These are phyloP conservation scores for Papilio polytes DNA, from an alignment of 1,140 invertebrate species.

Conservation along the genomic window DNA sequence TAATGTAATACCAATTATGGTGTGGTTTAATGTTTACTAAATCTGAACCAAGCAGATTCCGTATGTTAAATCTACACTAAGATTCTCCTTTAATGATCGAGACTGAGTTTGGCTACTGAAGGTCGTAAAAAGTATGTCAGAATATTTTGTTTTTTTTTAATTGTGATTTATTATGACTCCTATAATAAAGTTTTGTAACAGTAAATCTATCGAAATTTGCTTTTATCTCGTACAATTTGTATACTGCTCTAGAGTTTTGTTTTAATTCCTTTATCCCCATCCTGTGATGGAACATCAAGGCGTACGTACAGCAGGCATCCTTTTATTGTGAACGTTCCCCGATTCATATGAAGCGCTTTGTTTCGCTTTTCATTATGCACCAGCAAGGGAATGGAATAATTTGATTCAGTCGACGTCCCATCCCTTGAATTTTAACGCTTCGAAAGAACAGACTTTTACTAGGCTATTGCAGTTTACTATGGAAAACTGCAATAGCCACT, in stretches of 20 bases:
- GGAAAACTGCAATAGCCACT: not conserved
- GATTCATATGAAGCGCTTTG: not conserved
- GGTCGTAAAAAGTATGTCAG: no score
- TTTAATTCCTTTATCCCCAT: not conserved
- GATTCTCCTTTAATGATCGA: no score
- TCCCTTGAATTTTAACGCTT: not conserved
- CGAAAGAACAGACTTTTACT: not conserved
- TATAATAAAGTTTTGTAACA: no score
- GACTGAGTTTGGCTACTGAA: no score
- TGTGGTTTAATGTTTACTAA: no score
- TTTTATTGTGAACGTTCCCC: not conserved
- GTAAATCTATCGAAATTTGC: not conserved
- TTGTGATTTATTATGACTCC: no score
- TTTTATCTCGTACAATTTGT: not conserved
- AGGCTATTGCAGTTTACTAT: not conserved
- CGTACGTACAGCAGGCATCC: not conserved
- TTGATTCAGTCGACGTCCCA: not conserved
- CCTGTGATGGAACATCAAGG: not conserved
- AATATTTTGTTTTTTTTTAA: no score
- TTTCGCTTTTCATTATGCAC: not conserved
- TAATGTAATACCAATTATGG: no score
- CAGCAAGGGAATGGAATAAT: conserved; percentile 9
- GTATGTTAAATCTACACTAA: no score
- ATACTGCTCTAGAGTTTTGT: not conserved
- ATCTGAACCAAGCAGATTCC: no score